Evolutionary conservation across 2,113 vertebrate genomes (phyloP).

Genomic region (Corvus cornix): DNA sequence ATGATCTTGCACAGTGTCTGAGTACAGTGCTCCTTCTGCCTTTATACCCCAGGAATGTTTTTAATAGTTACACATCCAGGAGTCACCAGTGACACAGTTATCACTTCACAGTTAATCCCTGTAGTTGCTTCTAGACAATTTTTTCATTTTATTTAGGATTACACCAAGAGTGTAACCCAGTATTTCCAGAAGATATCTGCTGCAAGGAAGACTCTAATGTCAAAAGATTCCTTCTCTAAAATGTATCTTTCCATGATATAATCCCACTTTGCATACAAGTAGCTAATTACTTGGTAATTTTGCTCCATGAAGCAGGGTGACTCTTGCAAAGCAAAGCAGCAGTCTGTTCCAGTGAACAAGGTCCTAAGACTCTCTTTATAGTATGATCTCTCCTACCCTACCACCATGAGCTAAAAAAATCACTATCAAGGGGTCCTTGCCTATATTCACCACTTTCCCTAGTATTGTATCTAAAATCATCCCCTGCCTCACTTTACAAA

Average conservation of each 20-base stretch:
- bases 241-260: neutral
- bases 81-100: neutral
- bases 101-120: neutral
- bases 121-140: neutral
- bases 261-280: neutral
- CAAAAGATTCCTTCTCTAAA: neutral
- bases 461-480: neutral
- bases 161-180: neutral
- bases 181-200: neutral
- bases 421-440: neutral
- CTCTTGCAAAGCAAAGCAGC: neutral
- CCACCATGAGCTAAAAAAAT: neutral
- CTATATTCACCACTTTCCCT: neutral
- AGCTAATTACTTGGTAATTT: neutral
- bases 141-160: neutral
- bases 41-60: neutral
- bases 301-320: neutral
- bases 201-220: rapidly evolving
- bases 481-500: neutral
- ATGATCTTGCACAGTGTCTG: neutral
- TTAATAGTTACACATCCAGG: neutral
- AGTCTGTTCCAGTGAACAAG: neutral
- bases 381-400: neutral
- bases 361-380: neutral
- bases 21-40: neutral